Conservation (phyloP, 1,140 invertebrate species). For the Lineus longissimus region DNA sequence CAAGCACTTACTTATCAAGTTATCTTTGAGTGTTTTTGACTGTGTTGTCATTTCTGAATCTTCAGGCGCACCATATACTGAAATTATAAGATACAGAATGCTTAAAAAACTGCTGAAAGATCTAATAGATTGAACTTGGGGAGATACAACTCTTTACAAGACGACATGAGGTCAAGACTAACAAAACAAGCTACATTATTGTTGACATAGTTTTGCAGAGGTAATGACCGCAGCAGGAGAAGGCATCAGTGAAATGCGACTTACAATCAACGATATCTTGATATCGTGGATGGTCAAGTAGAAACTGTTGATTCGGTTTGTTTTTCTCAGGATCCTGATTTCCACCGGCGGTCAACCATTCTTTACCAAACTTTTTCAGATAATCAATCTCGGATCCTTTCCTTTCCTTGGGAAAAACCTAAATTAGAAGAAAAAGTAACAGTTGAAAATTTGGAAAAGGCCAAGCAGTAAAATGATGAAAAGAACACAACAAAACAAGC, state of each 20-base stretch:
- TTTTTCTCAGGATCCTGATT: slow-evolving; percentile 36
- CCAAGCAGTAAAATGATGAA: slow-evolving; percentile 7
- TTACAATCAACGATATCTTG: slow-evolving; percentile 60
- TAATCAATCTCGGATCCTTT: slow-evolving; percentile 86
- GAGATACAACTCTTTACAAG: background rate
- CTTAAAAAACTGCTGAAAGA: slow-evolving; percentile 1
- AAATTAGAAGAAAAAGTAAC: slow-evolving; percentile 14
- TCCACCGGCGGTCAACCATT: slow-evolving; percentile 64
- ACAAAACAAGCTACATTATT: too few relatives aligned
- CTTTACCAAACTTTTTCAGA: slow-evolving; percentile 71
- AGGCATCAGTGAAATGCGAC: slow-evolving; percentile 14
- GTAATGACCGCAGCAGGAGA: too few relatives aligned
- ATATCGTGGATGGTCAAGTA: slow-evolving; percentile 71
- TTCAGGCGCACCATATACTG: slow-evolving; percentile 76
- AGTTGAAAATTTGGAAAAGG: slow-evolving; percentile 17
- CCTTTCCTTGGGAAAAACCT: slow-evolving; percentile 65
- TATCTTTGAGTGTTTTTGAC: slow-evolving; percentile 66
- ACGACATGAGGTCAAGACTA: background rate
- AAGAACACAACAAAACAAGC: background rate
- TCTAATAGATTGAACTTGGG: too few relatives aligned
- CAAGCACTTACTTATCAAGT: slow-evolving; percentile 58
- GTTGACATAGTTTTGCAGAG: too few relatives aligned
- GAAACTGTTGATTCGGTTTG: slow-evolving; percentile 58
- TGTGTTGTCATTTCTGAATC: slow-evolving; percentile 63
- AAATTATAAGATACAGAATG: slow-evolving; percentile 43